phyloP scores from a whole-genome alignment of 2,113 vertebrate species.

The Peromyscus maniculatus region DNA sequence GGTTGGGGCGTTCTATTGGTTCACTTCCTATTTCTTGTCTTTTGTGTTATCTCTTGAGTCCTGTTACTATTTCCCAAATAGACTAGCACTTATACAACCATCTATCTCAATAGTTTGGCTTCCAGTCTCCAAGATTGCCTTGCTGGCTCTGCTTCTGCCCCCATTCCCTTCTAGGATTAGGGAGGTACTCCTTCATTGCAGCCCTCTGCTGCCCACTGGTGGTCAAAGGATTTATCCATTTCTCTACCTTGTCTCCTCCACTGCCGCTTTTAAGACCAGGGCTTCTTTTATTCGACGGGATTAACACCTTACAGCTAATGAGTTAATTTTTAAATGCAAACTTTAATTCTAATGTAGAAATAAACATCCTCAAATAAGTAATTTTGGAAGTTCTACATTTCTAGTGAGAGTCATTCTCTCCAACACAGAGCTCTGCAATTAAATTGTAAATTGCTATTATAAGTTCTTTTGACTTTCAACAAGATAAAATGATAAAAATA shows the following conservation, averaged over 20 bases:
- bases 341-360: background rate
- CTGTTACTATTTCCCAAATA: background rate
- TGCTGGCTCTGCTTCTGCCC: background rate
- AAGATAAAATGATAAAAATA: background rate
- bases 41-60: background rate
- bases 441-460: background rate
- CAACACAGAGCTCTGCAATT: background rate
- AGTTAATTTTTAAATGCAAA: background rate
- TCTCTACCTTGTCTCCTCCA: background rate
- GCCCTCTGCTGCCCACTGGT: constrained; percentile 56
- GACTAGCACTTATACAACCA: background rate
- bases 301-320: background rate
- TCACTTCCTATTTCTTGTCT: background rate
- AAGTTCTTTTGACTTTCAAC: background rate
- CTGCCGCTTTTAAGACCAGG: background rate
- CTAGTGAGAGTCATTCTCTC: background rate
- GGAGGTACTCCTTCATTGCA: background rate
- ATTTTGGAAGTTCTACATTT: background rate
- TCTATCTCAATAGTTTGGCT: background rate
- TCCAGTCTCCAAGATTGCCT: background rate
- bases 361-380: background rate
- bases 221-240: background rate
- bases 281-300: background rate
- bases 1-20: background rate
- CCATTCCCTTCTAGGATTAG: fast-evolving